Evolutionary conservation across 1,140 invertebrate genomes (phyloP).

Genomic region (Cataglyphis hispanica): DNA sequence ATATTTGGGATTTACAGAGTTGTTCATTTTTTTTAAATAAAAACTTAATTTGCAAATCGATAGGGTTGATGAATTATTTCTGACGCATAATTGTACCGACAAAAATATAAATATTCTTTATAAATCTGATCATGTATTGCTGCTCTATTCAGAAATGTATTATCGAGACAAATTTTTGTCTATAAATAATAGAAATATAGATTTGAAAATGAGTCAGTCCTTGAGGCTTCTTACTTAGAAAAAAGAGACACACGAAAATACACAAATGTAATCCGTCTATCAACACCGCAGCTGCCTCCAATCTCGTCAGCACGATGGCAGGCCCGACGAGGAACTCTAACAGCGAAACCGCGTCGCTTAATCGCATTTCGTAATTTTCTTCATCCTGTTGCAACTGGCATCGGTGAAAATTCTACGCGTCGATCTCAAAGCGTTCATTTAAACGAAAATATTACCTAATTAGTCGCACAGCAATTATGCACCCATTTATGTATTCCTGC

Average conservation of each 20-base stretch:
- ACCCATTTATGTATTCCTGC: background rate
- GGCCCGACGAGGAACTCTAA: background rate
- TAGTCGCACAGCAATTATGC: constrained; percentile 19
- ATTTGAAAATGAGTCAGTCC: constrained; percentile 24
- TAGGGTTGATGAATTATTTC: background rate
- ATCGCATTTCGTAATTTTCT: constrained; percentile 59
- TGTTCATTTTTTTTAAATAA: background rate
- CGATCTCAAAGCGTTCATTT: constrained; percentile 42
- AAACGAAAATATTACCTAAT: constrained; percentile 49
- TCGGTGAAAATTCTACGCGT: constrained; percentile 16
- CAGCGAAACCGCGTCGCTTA: constrained; percentile 5
- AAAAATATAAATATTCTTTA: background rate
- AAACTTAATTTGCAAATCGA: background rate
- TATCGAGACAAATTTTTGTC: background rate
- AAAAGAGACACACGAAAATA: constrained; percentile 16
- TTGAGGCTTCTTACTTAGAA: background rate
- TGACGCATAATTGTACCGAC: background rate
- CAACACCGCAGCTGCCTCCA: constrained; percentile 31
- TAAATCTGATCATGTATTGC: background rate
- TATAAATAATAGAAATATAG: background rate
- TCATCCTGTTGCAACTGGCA: background rate
- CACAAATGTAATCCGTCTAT: constrained; percentile 60
- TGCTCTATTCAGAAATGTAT: background rate
- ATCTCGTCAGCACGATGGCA: background rate
- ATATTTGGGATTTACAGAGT: background rate